A percentile compares a stretch with the other conserved stretches of the same genome.
These are phyloP conservation scores for Hermetia illucens DNA, from an alignment of 1,140 invertebrate species.

Conservation along the genomic window DNA sequence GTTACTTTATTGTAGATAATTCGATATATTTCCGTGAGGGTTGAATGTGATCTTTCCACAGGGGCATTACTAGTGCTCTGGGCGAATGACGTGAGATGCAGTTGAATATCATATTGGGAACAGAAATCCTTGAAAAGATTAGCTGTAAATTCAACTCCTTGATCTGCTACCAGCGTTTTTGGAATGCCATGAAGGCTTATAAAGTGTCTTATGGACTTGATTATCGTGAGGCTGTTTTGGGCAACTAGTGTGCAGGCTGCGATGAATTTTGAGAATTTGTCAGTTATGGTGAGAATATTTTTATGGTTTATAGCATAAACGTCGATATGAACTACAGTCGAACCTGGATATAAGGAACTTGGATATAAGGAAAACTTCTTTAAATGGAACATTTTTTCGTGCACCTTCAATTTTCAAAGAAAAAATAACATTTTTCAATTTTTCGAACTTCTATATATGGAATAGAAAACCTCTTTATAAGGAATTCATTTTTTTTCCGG, in stretches of 20 bases:
- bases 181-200: slow-evolving; percentile 2
- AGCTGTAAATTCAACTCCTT: background rate
- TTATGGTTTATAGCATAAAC: background rate
- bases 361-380: no score
- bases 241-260: background rate
- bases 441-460: no score
- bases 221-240: background rate
- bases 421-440: no score
- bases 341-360: no score
- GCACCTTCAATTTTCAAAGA: no score
- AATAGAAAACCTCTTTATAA: no score
- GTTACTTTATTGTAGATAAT: background rate
- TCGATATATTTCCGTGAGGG: background rate
- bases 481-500: no score
- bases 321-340: background rate
- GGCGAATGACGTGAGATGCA: background rate
- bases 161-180: background rate
- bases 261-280: background rate
- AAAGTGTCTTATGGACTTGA: no score
- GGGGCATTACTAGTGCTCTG: background rate
- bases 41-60: background rate
- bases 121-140: slow-evolving; percentile 1
- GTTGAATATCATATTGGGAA: background rate
- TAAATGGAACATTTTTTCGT: no score
- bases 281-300: background rate